Conservation (phyloP, 2,888 invertebrate species). For the Cacoxenus indagator region DNA sequence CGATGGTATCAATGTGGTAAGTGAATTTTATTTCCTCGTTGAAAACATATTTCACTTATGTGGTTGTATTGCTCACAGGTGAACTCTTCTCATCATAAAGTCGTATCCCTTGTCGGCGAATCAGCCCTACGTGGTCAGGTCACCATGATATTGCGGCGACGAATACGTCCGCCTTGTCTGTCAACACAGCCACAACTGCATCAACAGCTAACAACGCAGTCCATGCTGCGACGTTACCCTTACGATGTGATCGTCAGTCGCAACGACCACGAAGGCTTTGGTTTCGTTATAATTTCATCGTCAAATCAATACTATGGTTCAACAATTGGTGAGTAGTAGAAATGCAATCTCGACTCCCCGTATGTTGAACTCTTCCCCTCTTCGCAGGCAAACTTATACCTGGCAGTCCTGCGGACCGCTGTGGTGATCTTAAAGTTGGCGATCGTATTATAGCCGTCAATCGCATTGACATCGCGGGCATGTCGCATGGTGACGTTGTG, state of each 20-base stretch:
- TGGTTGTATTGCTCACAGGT: constrained; percentile 60
- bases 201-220: constrained; percentile 19
- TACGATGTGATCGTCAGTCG: constrained; percentile 94
- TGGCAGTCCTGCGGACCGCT: constrained; percentile 95
- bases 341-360: neutral
- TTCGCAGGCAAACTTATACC: constrained; percentile 90
- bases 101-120: constrained; percentile 91
- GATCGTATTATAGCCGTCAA: constrained; percentile 97
- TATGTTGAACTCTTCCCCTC: neutral
- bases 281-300: constrained; percentile 98
- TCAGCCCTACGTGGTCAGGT: constrained; percentile 92
- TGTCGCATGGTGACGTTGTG: constrained; percentile 97
- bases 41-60: neutral
- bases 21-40: constrained; percentile 34
- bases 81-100: constrained; percentile 91
- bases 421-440: constrained; percentile 90
- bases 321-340: constrained; percentile 79
- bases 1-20: constrained; percentile 85
- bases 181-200: constrained; percentile 12
- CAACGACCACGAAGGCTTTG: constrained; percentile 96
- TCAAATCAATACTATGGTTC: constrained; percentile 84
- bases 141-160: constrained; percentile 80
- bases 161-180: constrained; percentile 47
- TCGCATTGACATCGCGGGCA: constrained; percentile 88
- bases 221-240: constrained; percentile 72